phyloP scores from a whole-genome alignment of 2,888 invertebrate species.

The Tenthredo notha region DNA sequence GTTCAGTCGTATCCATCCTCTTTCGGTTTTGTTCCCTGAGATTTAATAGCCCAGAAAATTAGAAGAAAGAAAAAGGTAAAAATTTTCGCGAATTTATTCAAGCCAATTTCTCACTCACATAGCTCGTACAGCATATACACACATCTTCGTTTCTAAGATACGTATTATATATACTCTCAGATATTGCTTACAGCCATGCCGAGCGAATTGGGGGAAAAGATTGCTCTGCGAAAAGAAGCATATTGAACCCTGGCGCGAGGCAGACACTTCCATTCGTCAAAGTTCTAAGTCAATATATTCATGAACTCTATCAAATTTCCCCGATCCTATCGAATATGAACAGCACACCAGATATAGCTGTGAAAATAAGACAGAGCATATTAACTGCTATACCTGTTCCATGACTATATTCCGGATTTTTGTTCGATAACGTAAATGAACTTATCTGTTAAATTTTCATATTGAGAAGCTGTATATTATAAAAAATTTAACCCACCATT shows the following conservation, averaged over 20 bases:
- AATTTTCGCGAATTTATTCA: neutral
- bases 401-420: neutral
- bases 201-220: neutral
- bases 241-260: neutral
- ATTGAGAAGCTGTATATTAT: neutral
- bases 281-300: neutral
- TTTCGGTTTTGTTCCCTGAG: neutral
- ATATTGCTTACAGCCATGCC: constrained; percentile 15
- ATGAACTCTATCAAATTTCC: neutral
- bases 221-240: neutral
- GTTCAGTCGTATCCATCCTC: neutral
- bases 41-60: neutral
- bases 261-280: constrained; percentile 13
- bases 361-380: neutral
- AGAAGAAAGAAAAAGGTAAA: neutral
- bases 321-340: neutral
- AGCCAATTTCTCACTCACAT: neutral
- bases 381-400: neutral
- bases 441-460: neutral
- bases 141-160: neutral
- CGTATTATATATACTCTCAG: neutral
- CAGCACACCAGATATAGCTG: neutral
- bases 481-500: neutral
- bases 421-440: neutral
- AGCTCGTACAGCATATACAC: neutral